Percentiles rank a stretch among this genome's conserved stretches.
These are phyloP conservation scores for Todiramphus chloris DNA, from an alignment of 2,113 vertebrate species.

Conservation along the genomic window DNA sequence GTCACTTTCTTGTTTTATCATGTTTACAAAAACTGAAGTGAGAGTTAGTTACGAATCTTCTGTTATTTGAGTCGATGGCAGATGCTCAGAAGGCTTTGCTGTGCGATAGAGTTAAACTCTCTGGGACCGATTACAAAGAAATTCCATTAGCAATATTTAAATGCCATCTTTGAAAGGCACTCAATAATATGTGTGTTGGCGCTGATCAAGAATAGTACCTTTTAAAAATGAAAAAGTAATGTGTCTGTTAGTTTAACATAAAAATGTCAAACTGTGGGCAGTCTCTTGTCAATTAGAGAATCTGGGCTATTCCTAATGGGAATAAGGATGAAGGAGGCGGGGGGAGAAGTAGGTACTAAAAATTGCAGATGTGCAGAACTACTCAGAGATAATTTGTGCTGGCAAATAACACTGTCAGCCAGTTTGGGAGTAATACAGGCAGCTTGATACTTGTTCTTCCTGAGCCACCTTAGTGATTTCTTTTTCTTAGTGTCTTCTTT, in stretches of 20 bases:
- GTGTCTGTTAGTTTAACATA: conserved; percentile 72
- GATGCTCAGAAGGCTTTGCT: conserved; percentile 55
- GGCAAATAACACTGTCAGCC: conserved; percentile 52
- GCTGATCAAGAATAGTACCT: conserved; percentile 71
- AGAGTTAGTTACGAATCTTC: conserved; percentile 52
- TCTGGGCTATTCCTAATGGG: conserved; percentile 73
- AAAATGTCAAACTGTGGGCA: conserved; percentile 74
- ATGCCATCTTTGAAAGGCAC: conserved; percentile 70
- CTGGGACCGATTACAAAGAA: conserved; percentile 73
- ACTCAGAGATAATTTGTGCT: conserved; percentile 62
- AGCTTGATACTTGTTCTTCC: conserved; percentile 43
- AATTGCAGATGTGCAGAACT: conserved; percentile 60
- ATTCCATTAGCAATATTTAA: conserved; percentile 76
- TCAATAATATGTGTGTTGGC: conserved; percentile 70
- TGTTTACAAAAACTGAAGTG: conserved; percentile 66
- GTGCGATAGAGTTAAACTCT: conserved; percentile 63
- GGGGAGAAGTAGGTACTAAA: conserved; percentile 25
- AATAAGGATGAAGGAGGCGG: background rate
- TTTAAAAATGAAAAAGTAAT: conserved; percentile 74
- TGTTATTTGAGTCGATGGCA: conserved; percentile 48
- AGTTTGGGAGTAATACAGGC: conserved; percentile 39
- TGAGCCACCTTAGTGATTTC: conserved; percentile 15
- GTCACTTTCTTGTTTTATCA: conserved; percentile 65
- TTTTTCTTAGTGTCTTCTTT: background rate
- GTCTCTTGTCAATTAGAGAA: conserved; percentile 72